Base-by-base conservation (phyloP, 2,797 vertebrate species). In the Gadopsis marmoratus region DNA sequence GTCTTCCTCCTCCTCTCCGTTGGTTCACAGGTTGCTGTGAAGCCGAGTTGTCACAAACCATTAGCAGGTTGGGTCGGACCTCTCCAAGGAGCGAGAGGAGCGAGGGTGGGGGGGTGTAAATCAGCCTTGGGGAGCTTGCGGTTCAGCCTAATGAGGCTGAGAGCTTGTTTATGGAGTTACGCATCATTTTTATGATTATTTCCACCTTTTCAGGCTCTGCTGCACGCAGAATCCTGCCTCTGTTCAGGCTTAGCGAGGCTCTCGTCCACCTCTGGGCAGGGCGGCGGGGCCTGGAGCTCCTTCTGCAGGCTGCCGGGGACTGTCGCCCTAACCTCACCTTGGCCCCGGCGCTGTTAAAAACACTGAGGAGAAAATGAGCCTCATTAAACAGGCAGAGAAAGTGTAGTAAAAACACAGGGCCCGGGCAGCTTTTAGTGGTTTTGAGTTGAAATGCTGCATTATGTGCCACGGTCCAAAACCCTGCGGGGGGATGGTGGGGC, bases 141-240 rank as follows among this genome's bases (percentile, higher is more conserved):
- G 94, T 96, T 95, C 94, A 86, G 93, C 92, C 96, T 97, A 97
- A 97, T 96, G 95, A 97, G 96, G 95, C 95, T 94, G 94, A 96
- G 95, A 95, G 96, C 95, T 96, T 96, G 96, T 96, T 97, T 97
- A 96, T 96, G 95, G 96, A 96, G 95, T 94, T 86, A 74, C 93
- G 94, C 95, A 95, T 97, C 94, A 96, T 97, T 97, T 97, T 96
- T 96, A 96, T 96, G 96, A 97, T 97, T 96, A 97, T 97, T 97
- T 97, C 96, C 96, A 97, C 96, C 96, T 96, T 96, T 96, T 96
- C 94, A 83, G 95, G 93, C 96, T 79, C 82, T 55, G 81, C 84
- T 66, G 58, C 64, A 16, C 70, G 71, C 75, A 79, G 76, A 86
- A 67, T 86, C 82, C 74, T 45, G 95, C 95, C 94, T 96, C 95